phyloP scores from a whole-genome alignment of 1,140 invertebrate species.

The Drosophila grimshawi region DNA sequence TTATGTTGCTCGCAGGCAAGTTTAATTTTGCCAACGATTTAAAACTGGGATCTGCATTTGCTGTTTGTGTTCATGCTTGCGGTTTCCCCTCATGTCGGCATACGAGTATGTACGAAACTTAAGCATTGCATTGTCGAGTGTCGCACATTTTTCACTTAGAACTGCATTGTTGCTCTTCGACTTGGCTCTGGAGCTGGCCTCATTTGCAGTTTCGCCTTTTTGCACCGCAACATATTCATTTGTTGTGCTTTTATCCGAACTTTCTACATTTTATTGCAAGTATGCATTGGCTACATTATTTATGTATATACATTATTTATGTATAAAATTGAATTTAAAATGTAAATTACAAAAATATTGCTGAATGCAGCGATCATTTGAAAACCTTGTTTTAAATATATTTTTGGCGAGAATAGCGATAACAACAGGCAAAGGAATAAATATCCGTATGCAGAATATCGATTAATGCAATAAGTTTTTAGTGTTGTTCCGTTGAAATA shows the following conservation, averaged over 20 bases:
- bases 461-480: too few species aligned
- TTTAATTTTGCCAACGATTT: neutral
- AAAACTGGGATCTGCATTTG: neutral
- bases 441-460: too few species aligned
- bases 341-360: too few species aligned
- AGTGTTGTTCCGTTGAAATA: too few species aligned
- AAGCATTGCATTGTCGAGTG: conserved; percentile 69
- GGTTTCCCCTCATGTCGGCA: neutral
- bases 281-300: too few species aligned
- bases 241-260: conserved; percentile 74
- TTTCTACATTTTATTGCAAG: conserved; percentile 66
- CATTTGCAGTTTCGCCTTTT: conserved; percentile 66
- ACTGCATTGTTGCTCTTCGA: conserved; percentile 15
- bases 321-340: too few species aligned
- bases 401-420: too few species aligned
- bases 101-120: conserved; percentile 54
- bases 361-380: too few species aligned
- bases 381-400: too few species aligned
- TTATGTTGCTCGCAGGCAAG: neutral
- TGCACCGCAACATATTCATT: conserved; percentile 68
- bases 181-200: conserved; percentile 51
- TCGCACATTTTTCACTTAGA: conserved; percentile 32
- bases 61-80: neutral
- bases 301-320: too few species aligned
- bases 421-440: too few species aligned